Conservation (phyloP, 1,140 invertebrate genomes). For the Anastrepha ludens region DNA sequence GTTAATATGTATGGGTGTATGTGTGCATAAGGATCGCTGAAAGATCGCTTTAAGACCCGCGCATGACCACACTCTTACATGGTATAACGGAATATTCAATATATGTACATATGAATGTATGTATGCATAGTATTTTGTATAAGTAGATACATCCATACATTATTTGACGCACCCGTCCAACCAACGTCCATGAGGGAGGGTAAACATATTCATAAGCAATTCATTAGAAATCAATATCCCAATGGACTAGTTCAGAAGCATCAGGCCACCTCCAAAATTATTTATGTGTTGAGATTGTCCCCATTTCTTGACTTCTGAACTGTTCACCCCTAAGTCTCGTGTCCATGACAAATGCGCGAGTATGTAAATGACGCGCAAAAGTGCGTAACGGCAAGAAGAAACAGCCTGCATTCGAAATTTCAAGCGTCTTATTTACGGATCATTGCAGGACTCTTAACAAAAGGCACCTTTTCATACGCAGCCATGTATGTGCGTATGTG, state of each 20-base stretch:
- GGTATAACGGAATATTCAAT: no score
- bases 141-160: background rate
- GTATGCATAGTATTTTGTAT: background rate
- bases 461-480: background rate
- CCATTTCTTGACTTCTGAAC: slow-evolving; percentile 42
- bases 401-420: background rate
- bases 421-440: slow-evolving; percentile 19
- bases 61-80: background rate
- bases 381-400: slow-evolving; percentile 15
- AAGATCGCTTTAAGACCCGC: background rate
- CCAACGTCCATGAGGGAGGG: background rate
- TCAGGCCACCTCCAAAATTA: background rate
- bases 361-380: slow-evolving; percentile 38
- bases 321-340: slow-evolving; percentile 31
- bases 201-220: slow-evolving; percentile 34
- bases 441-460: slow-evolving; percentile 21
- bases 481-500: background rate
- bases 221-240: slow-evolving; percentile 52
- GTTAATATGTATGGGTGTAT: background rate
- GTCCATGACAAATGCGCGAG: slow-evolving; percentile 6
- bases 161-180: background rate
- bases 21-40: background rate
- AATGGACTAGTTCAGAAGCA: background rate
- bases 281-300: slow-evolving; percentile 31
- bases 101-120: background rate